Evolutionary conservation across 2,888 invertebrate species (phyloP).

Genomic region (Mechanitis messenoides): DNA sequence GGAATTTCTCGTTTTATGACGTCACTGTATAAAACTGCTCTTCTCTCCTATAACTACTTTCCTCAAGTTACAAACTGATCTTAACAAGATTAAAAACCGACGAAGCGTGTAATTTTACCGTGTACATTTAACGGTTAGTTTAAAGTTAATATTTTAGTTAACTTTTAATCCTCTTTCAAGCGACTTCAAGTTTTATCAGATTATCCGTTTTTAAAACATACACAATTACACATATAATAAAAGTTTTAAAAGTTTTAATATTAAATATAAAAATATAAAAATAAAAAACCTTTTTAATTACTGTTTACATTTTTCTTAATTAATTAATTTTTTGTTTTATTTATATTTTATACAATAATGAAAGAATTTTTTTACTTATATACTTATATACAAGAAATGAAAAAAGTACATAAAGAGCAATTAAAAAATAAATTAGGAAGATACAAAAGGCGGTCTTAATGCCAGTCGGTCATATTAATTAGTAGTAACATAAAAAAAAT

Average conservation of each 20-base stretch:
- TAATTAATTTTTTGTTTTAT: background rate
- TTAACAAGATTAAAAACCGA: conserved; percentile 20
- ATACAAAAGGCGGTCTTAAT: no score
- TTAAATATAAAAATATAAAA: conserved; percentile 9
- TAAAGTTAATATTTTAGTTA: background rate
- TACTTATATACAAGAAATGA: no score
- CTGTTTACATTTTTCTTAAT: conserved; percentile 65
- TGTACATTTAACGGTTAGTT: background rate
- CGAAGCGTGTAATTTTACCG: conserved; percentile 20
- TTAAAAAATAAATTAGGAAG: no score
- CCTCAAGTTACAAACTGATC: conserved; percentile 3
- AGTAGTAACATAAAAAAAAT: conserved; percentile 47
- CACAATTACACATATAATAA: background rate
- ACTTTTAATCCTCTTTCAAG: no score
- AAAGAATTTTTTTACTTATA: no score
- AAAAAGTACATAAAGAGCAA: no score
- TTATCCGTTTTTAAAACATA: no score
- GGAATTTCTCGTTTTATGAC: conserved; percentile 4
- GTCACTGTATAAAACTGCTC: background rate
- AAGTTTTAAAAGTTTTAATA: no score
- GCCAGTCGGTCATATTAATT: conserved; percentile 25
- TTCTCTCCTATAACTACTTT: background rate
- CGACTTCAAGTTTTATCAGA: no score
- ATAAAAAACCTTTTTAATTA: conserved; percentile 8
- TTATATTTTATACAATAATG: no score